These are phyloP conservation scores for Hyppa rectilinea DNA, from an alignment of 2,888 invertebrate species.

Conservation along the genomic window DNA sequence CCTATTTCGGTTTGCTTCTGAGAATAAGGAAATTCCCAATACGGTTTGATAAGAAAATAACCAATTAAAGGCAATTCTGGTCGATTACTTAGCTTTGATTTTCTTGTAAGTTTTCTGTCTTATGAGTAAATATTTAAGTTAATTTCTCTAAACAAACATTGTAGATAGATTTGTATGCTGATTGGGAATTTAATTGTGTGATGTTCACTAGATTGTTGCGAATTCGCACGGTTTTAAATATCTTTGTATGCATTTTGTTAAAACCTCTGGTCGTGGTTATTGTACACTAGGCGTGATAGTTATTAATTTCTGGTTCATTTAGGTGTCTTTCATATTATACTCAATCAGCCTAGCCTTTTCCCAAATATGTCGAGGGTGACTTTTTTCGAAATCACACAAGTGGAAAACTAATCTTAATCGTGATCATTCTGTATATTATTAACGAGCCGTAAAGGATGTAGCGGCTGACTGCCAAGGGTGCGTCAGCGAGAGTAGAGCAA, in stretches of 20 bases:
- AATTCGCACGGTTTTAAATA: constrained; percentile 45
- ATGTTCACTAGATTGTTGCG: constrained; percentile 39
- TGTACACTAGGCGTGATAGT: neutral
- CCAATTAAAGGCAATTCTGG: neutral
- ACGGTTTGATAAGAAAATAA: neutral
- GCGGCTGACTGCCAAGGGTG: too few relatives aligned
- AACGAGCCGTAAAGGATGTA: too few relatives aligned
- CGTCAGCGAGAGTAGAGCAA: too few relatives aligned
- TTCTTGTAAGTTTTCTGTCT: constrained; percentile 10
- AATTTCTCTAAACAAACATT: constrained; percentile 36
- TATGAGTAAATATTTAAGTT: constrained; percentile 15
- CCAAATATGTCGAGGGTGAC: neutral
- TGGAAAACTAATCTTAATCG: too few relatives aligned
- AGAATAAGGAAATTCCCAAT: neutral
- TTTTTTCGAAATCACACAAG: too few relatives aligned
- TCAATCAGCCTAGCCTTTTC: neutral
- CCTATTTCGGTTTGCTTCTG: neutral
- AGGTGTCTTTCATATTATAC: constrained; percentile 4
- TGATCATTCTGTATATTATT: too few relatives aligned
- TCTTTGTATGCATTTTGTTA: constrained; percentile 44
- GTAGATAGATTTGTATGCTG: constrained; percentile 53
- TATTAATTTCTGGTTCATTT: neutral
- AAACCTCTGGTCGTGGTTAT: constrained; percentile 12
- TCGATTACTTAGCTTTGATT: neutral
- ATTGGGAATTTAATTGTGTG: constrained; percentile 47